These are phyloP conservation scores for Saccostrea cuccullata DNA, from an alignment of 1,140 invertebrate genomes.

Conservation along the genomic window DNA sequence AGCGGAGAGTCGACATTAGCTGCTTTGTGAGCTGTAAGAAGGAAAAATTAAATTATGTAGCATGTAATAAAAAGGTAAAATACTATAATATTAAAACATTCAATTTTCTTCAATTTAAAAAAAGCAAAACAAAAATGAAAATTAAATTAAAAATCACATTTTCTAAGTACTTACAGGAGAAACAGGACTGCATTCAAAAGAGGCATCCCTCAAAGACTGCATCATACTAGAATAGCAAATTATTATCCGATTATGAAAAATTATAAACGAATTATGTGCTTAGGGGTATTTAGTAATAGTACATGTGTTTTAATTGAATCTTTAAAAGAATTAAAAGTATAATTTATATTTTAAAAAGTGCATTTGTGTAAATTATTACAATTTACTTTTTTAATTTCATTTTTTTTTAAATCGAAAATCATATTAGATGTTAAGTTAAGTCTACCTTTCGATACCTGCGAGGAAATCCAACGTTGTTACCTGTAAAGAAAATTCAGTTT, in stretches of 20 bases:
- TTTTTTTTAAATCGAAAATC: too few species aligned
- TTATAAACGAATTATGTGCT: too few species aligned
- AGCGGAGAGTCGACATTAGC: not conserved
- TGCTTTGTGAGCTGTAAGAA: not conserved
- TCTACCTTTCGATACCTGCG: not conserved
- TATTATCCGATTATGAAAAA: too few species aligned
- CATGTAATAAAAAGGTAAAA: not conserved
- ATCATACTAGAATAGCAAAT: not conserved
- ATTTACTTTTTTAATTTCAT: too few species aligned
- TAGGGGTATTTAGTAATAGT: too few species aligned
- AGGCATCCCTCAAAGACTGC: not conserved
- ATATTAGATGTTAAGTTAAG: not conserved
- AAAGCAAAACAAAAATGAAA: not conserved
- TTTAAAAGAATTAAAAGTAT: too few species aligned
- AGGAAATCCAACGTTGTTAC: not conserved
- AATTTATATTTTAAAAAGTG: too few species aligned
- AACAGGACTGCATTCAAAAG: not conserved
- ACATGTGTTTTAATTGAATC: too few species aligned
- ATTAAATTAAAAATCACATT: too few species aligned
- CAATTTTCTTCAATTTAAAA: not conserved
- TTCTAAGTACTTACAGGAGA: not conserved
- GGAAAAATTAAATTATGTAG: not conserved
- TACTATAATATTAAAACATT: not conserved
- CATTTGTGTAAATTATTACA: too few species aligned
- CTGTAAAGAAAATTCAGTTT: not conserved